Evolutionary conservation across 2,797 vertebrate species (phyloP), one percentile per base, ranked within the genome.

Genomic region (Macropus fuliginosus): DNA sequence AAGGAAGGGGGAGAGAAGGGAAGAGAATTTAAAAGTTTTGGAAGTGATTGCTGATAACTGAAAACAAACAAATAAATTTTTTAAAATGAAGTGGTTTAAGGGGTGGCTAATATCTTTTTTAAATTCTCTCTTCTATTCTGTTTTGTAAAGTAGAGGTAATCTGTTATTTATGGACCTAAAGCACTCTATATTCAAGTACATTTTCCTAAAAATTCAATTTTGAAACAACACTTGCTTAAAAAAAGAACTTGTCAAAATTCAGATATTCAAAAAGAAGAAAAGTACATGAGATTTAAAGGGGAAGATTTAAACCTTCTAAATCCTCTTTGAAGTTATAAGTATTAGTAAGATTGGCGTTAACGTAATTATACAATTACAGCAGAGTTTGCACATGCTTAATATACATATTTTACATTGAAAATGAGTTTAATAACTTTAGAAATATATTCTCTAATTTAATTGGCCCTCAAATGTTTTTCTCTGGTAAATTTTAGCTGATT

Each of bases 341-440:
- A 1, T 46, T 1, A 46, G 46, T 46, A 46, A 46, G 46, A 87
- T 14, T n/a, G 94, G 66, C 54, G 94, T 56, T 96, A 92, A 95
- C 57, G 13, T 81, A 18, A 28, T 40, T 66, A 93, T 6, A 90
- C 24, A 91, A 54, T 34, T 54, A 55, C 9, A 29, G 55, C 50
- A 56, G 18, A 81, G 21, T 66, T 93, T 94, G 81, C 12, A 62
- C 56, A 90, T 95, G 87, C 94, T 95, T 24, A 91, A 59, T 55
- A 97, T 66, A 96, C n/a, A 94, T 57, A 89, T 96, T 90, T 55
- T 40, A 92, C 81, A 91, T 92, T 94, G 93, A 95, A 95, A 94
- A 96, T 94, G 95, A 81, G 66, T 81, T 81, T 40, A 92, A 93
- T 91, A 95, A 81, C 24, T 93, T 96, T 94, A 24, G 91, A 91